phyloP scores from a whole-genome alignment of 2,113 vertebrate species.

The Nettapus auritus region DNA sequence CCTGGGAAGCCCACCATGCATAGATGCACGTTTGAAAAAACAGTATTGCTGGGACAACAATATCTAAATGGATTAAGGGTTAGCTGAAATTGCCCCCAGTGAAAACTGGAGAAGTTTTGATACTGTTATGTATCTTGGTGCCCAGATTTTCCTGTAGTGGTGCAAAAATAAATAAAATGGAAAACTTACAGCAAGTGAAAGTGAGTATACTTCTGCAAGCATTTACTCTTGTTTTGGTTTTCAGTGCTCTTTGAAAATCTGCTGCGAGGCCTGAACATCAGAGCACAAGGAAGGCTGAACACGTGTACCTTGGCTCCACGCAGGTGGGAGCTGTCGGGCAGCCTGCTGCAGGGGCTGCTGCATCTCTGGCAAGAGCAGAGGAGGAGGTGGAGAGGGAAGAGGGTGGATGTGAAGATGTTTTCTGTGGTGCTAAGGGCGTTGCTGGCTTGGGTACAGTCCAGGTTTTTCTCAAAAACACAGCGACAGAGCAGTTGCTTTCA shows the following conservation, averaged over 20 bases:
- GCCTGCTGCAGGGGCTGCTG: accelerated
- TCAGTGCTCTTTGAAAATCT: not conserved
- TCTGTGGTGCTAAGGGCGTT: not conserved
- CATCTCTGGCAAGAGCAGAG: not conserved
- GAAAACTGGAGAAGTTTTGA: not conserved
- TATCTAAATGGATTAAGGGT: not conserved
- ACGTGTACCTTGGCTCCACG: accelerated
- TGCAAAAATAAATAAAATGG: not conserved
- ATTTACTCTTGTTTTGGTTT: not conserved
- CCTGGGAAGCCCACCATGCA: not conserved
- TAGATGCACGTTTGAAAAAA: no score
- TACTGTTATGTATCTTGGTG: accelerated
- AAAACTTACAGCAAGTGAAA: not conserved
- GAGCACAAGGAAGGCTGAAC: accelerated
- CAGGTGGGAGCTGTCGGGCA: not conserved
- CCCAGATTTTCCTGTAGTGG: not conserved
- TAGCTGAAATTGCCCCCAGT: not conserved
- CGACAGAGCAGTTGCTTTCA: accelerated
- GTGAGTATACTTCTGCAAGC: not conserved
- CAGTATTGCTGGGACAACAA: no score
- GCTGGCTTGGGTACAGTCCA: not conserved
- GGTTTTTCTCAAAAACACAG: not conserved
- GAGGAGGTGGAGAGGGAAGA: not conserved
- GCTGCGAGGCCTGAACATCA: not conserved
- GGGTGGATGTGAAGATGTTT: not conserved